A percentile compares a stretch with the other conserved stretches of the same genome.
phyloP scores from a whole-genome alignment of 2,888 invertebrate species.

The Sceliomorpha sp. region DNA sequence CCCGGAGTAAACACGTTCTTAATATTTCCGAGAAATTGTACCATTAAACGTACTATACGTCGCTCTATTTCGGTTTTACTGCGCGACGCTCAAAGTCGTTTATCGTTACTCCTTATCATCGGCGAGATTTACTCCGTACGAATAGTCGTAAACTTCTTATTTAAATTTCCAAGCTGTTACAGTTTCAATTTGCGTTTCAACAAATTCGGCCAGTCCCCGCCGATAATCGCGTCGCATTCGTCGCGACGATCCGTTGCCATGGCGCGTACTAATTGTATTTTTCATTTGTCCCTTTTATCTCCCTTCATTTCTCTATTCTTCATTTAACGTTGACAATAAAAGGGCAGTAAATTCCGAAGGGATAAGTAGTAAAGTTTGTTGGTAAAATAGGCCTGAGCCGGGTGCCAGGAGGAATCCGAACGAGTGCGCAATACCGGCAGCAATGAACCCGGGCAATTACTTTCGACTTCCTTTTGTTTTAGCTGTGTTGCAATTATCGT shows the following conservation, averaged over 20 bases:
- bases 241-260: not conserved
- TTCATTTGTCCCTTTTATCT: not conserved
- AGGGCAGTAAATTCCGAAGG: slow-evolving; percentile 31
- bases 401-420: slow-evolving; percentile 34
- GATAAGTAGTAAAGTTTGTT: slow-evolving; percentile 50
- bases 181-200: too few species aligned
- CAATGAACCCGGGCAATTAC: slow-evolving; percentile 67
- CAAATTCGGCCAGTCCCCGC: too few species aligned
- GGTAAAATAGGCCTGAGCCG: slow-evolving; percentile 46
- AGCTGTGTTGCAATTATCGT: slow-evolving; percentile 70
- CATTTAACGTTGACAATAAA: slow-evolving; percentile 49
- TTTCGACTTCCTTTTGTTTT: slow-evolving; percentile 63
- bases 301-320: slow-evolving; percentile 27
- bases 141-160: too few species aligned
- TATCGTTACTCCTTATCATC: slow-evolving; percentile 16
- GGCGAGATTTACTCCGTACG: slow-evolving; percentile 6
- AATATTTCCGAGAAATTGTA: slow-evolving; percentile 61
- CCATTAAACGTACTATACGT: slow-evolving; percentile 44
- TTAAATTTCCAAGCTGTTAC: too few species aligned
- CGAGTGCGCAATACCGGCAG: slow-evolving; percentile 38
- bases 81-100: slow-evolving; percentile 8
- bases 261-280: slow-evolving; percentile 4
- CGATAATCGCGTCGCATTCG: too few species aligned
- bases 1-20: slow-evolving; percentile 65
- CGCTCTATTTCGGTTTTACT: slow-evolving; percentile 43